These are phyloP conservation scores for Centropus unirufus DNA, from an alignment of 2,113 vertebrate genomes.

Conservation along the genomic window DNA sequence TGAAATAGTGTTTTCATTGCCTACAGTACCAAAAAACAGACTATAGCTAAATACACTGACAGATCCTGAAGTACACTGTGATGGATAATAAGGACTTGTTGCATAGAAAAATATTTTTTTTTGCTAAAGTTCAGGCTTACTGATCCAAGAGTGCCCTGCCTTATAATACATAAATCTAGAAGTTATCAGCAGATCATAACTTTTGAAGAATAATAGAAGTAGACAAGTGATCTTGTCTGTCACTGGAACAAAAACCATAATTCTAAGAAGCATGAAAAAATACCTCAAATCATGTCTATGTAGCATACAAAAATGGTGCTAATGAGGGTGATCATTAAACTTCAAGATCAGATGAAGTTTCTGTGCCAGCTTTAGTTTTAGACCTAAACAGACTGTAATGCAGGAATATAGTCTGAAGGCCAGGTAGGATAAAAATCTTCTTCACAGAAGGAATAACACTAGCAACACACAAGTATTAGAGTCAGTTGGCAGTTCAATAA, in stretches of 20 bases:
- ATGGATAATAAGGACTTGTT: constrained; percentile 15
- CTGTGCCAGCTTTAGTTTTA: background rate
- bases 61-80: background rate
- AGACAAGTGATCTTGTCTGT: background rate
- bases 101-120: background rate
- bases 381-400: background rate
- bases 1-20: constrained; percentile 41
- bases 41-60: background rate
- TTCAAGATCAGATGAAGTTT: background rate
- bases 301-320: background rate
- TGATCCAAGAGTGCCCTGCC: background rate
- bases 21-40: background rate
- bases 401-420: background rate
- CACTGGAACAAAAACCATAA: background rate
- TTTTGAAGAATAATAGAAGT: background rate
- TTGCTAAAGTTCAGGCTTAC: background rate
- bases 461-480: background rate
- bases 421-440: background rate
- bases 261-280: background rate
- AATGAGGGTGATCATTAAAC: background rate
- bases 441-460: background rate
- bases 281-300: background rate
- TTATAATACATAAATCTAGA: background rate
- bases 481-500: background rate
- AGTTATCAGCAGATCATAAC: background rate